These are phyloP conservation scores for Diploptera punctata DNA, from an alignment of 2,888 invertebrate species.

Conservation along the genomic window DNA sequence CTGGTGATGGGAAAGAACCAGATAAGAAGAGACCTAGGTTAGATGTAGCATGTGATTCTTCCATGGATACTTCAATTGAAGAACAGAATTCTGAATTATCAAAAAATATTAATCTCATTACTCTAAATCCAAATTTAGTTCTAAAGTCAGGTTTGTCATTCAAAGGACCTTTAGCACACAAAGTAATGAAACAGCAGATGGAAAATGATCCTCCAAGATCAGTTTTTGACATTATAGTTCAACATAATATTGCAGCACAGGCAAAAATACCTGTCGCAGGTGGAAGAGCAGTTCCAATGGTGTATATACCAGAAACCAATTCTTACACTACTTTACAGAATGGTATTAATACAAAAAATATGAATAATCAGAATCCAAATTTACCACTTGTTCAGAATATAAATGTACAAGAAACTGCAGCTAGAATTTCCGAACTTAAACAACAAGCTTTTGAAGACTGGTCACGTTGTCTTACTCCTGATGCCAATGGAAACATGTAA, in stretches of 20 bases:
- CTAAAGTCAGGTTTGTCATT: too few relatives aligned
- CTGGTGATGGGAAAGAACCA: background rate
- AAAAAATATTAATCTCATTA: background rate
- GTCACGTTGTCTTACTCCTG: background rate
- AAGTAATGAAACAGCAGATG: too few relatives aligned
- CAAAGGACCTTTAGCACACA: too few relatives aligned
- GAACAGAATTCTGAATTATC: background rate
- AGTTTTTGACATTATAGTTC: background rate
- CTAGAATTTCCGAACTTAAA: background rate
- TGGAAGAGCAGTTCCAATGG: too few relatives aligned
- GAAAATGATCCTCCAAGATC: background rate
- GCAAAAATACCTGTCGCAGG: background rate
- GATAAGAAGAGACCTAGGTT: constrained; percentile 12
- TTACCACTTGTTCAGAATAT: too few relatives aligned
- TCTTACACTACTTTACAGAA: too few relatives aligned
- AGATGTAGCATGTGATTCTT: background rate
- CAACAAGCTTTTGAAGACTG: background rate
- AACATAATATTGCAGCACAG: constrained; percentile 2
- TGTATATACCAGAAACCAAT: too few relatives aligned
- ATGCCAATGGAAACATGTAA: constrained; percentile 14
- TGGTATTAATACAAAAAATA: too few relatives aligned
- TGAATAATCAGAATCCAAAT: too few relatives aligned
- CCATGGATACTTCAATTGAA: background rate
- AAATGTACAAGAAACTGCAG: background rate
- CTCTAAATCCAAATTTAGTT: background rate